Conservation (phyloP, 2,113 vertebrate genomes). For the Cephalopterus ornatus region DNA sequence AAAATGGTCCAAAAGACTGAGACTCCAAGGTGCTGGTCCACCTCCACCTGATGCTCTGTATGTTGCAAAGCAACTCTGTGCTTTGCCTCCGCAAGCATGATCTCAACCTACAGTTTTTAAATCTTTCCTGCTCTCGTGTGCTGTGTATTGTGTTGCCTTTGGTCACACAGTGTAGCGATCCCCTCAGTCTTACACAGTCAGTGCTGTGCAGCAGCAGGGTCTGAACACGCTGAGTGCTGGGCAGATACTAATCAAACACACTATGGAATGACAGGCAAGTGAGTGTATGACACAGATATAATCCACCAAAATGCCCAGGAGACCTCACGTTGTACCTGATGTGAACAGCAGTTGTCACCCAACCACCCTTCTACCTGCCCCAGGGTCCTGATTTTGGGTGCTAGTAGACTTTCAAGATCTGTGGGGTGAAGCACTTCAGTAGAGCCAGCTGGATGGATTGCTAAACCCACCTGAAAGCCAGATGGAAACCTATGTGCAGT, state of each 20-base stretch:
- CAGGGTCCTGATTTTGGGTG: not conserved
- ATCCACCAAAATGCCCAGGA: not conserved
- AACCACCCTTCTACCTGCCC: not conserved
- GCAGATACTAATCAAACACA: not conserved
- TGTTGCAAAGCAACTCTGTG: not conserved
- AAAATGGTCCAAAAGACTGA: not conserved
- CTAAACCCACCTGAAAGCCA: not conserved
- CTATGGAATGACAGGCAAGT: not conserved
- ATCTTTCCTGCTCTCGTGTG: not conserved
- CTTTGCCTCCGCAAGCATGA: not conserved
- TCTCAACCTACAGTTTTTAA: not conserved
- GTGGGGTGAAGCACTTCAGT: not conserved
- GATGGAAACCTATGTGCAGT: not conserved
- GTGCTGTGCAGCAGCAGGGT: not conserved
- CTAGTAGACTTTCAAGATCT: not conserved
- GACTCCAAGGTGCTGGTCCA: accelerated
- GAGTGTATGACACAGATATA: not conserved
- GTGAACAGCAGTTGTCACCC: not conserved
- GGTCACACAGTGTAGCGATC: not conserved
- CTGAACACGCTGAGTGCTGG: accelerated
- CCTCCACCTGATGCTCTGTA: not conserved
- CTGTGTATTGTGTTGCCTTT: not conserved
- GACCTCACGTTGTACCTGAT: not conserved
- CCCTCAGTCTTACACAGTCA: not conserved
- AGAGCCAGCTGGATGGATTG: not conserved